Evolutionary conservation across 2,797 vertebrate genomes (phyloP), one percentile per base, ranked within the genome.

Genomic region (Alexandromys oeconomus): DNA sequence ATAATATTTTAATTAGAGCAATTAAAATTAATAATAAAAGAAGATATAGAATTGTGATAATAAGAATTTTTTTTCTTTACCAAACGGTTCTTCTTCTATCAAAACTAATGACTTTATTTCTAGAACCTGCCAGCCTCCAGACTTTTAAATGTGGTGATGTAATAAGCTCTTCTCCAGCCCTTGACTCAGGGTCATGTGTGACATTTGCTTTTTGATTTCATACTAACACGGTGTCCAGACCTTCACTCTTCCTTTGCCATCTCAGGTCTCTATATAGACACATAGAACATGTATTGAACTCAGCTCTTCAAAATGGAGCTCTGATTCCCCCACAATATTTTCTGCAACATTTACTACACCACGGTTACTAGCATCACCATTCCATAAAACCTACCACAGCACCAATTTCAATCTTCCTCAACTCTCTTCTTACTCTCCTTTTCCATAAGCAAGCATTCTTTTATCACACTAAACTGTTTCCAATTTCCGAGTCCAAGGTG

Each of bases 1-100:
- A n/a, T 90, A 74, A 34, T 46, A 63, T 73, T 96, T 67, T 37
- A 73, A 43, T 82, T 86, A 40, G 69, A 77, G 85, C 73, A 93
- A 23, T 34, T 84, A 46, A 92, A 79, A 46, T 87, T 29, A 91
- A 40, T 76, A 89, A 87, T 0, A 82, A 86, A 80, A 84, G 0
- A 87, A 67, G 17, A 79, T 48, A 34, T 3, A 81, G 25, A 69
- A 14, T 69, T 88, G 81, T 85, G 54, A 25, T 65, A 76, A 40
- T 65, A 76, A 40, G 4, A 31, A 8, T 10, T n/a, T 59, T 34
- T 65, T 65, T 40, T 54, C 9, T 51, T 57, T 57, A 21, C 21
- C 37, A 48, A 93, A 29, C 31, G 31, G 57, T 31, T 43, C 25
- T 87, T 71, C 23, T 63, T 71, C 37, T 87, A 57, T 40, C 34